Base-by-base conservation (phyloP, 2,888 invertebrate genomes). In the Drosophila cyrtoloma region DNA sequence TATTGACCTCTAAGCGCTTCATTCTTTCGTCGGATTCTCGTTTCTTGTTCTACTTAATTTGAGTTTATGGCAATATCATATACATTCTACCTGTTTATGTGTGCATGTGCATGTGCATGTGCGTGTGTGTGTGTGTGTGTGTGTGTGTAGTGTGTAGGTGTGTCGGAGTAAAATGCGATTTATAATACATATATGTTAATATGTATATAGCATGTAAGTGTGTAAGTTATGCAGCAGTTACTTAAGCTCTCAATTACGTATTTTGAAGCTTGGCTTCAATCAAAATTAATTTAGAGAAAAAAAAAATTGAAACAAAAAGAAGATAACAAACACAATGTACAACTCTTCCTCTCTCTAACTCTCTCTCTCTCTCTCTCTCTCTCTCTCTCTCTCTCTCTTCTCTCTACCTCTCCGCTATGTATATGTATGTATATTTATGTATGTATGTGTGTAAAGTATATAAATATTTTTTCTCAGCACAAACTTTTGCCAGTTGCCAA, bases 221-320 rank as follows among this genome's bases (percentile, higher is more conserved):
- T 75, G 26, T 81, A 37, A 66, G 66, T 71, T 51, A 71, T 74
- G 70, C 67, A 64, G 52, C 77, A 72, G 67, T 82, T 82, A 83
- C 56, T 84, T 83, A 86, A 88, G 86, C 88, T 88, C 88, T 78
- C 69, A 70, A 75, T 90, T 91, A 79, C 89, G 76, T 81, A 72
- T 78, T 87, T 75, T 78, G 81, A 87, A 88, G 88, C 84, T 85
- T 84, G 71, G 83, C 77, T 88, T 88, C 79, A 76, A 72, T 77
- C 35, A 57, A 85, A 82, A 77, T 85, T 78, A 81, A 88, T 88
- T 90, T 89, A 79, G 77, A 80, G 72, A 71, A 75, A 55, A 53
- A 53, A 35, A 32, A 57, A 65, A 26, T 9, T 16, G 9, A 26
- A 26, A 47, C 7, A 61, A 66, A 67, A 62, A 55, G 62, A 37